phyloP scores from a whole-genome alignment of 1,140 invertebrate genomes.

The Zaprionus kolodkinae region DNA sequence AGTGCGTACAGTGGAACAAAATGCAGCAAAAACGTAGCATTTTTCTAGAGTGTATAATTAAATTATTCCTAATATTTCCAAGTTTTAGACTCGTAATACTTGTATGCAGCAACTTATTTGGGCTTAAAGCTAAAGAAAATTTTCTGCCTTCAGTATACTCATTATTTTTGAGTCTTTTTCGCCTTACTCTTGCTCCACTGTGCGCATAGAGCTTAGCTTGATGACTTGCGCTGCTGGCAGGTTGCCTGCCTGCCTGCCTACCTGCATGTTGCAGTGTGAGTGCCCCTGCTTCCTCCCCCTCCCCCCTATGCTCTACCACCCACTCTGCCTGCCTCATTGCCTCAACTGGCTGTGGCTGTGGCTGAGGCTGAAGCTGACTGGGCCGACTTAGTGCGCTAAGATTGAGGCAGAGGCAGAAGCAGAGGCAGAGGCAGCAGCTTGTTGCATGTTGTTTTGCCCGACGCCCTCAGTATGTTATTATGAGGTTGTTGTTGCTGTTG shows the following conservation, averaged over 20 bases:
- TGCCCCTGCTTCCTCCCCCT: neutral
- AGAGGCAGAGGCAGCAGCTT: constrained; percentile 19
- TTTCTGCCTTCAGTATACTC: too few species aligned
- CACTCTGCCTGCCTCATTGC: constrained; percentile 18
- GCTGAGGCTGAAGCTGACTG: constrained; percentile 24
- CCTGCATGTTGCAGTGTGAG: neutral
- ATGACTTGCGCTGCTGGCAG: neutral
- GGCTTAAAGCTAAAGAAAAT: too few species aligned
- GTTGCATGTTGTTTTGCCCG: constrained; percentile 71
- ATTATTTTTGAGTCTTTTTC: neutral
- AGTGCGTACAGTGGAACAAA: neutral
- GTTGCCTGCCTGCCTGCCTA: neutral
- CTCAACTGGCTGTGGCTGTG: constrained; percentile 9
- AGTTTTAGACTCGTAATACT: too few species aligned
- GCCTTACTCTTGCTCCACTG: neutral
- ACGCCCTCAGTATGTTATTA: constrained; percentile 82
- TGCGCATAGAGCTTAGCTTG: neutral
- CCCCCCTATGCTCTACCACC: neutral
- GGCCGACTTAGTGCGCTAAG: constrained; percentile 9
- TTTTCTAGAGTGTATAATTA: too few species aligned
- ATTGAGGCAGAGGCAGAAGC: neutral
- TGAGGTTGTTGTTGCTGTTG: constrained; percentile 55
- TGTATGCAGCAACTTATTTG: too few species aligned
- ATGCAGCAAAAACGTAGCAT: too few species aligned
- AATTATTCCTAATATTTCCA: too few species aligned